A percentile compares a stretch with the other conserved stretches of the same genome.
Evolutionary conservation across 2,797 vertebrate species (phyloP).

Genomic region (Hoplostethus mediterraneus): DNA sequence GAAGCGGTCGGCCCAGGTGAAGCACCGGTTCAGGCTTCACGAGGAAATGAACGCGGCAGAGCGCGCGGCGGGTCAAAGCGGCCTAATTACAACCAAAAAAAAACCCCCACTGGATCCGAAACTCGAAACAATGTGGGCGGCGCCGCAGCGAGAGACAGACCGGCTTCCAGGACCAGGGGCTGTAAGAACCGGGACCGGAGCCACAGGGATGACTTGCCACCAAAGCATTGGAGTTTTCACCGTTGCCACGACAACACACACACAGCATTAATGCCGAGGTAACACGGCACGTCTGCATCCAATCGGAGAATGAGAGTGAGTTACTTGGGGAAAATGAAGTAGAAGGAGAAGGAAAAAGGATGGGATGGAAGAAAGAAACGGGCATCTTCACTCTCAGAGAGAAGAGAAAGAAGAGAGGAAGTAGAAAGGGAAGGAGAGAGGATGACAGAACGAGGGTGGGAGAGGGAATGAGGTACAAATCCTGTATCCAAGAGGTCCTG

Average conservation of each 20-base stretch:
- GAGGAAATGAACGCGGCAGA: no score
- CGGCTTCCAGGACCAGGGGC: constrained; percentile 32
- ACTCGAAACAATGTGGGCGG: constrained; percentile 32
- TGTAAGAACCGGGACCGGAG: constrained; percentile 16
- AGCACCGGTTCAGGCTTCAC: no score
- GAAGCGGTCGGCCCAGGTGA: no score
- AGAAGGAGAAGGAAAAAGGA: not conserved
- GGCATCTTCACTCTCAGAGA: not conserved
- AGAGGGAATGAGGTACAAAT: not conserved
- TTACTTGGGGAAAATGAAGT: no score
- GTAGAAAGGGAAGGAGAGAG: not conserved
- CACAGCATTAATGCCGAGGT: no score
- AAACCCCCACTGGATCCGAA: constrained; percentile 37
- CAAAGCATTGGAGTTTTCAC: not conserved
- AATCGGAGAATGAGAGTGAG: no score
- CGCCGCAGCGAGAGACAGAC: not conserved
- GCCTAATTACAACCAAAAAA: constrained; percentile 27
- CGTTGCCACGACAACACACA: no score
- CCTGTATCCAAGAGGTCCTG: not conserved
- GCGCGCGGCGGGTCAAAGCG: no score
- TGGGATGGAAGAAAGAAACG: not conserved
- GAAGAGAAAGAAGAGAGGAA: not conserved
- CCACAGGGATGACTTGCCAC: constrained; percentile 13
- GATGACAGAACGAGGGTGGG: not conserved
- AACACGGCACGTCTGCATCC: no score